A percentile compares a stretch with the other conserved stretches of the same genome.
phyloP scores from a whole-genome alignment of 2,888 invertebrate species.

The Muschampia plurimacula region DNA sequence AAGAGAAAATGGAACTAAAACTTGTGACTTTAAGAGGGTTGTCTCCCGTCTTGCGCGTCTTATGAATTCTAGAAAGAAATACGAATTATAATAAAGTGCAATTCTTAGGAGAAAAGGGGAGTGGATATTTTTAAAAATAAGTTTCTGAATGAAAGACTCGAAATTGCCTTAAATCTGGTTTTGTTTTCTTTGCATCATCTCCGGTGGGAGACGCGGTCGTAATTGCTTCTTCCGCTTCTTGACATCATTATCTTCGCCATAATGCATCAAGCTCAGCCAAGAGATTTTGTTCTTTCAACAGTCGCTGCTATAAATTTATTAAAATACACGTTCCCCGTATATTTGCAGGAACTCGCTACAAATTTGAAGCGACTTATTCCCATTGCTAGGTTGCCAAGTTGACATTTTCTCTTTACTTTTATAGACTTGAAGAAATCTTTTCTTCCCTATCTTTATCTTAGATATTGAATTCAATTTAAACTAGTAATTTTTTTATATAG shows the following conservation, averaged over 20 bases:
- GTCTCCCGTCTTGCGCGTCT: neutral
- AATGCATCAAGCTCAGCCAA: constrained; percentile 68
- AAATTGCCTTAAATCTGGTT: constrained; percentile 55
- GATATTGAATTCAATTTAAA: constrained; percentile 23
- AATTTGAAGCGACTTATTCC: constrained; percentile 30
- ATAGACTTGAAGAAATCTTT: constrained; percentile 23
- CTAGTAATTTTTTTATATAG: neutral
- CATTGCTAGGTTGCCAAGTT: constrained; percentile 36
- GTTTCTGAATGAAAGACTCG: constrained; percentile 62
- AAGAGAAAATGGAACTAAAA: constrained; percentile 14
- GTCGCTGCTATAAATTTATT: constrained; percentile 29
- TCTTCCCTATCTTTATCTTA: constrained; percentile 20
- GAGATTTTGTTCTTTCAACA: constrained; percentile 21
- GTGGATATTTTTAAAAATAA: constrained; percentile 53
- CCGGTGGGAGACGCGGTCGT: constrained; percentile 65
- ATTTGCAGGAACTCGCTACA: constrained; percentile 20
- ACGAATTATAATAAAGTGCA: constrained; percentile 12
- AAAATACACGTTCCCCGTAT: constrained; percentile 25
- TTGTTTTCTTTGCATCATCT: constrained; percentile 60
- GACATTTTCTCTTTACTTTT: constrained; percentile 35
- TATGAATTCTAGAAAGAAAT: constrained; percentile 16
- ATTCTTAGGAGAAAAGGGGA: neutral
- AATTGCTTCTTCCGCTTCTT: constrained; percentile 81
- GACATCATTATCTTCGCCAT: constrained; percentile 79
- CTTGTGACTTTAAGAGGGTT: constrained; percentile 12